Conservation (phyloP, 2,888 invertebrate genomes). For the Pycnomerus fuliginosus region DNA sequence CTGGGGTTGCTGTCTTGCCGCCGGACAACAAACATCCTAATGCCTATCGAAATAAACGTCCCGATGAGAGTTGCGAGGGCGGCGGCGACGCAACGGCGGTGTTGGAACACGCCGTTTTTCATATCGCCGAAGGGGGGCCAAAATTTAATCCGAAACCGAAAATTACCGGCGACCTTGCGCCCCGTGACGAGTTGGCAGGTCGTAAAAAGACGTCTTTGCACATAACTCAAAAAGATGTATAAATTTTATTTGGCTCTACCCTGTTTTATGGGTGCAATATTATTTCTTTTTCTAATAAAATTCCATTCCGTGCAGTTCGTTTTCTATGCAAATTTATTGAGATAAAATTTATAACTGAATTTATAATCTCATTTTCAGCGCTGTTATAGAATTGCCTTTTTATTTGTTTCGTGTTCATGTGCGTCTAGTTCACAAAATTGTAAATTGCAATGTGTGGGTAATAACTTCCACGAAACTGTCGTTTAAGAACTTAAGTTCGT, state of each 20-base stretch:
- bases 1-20: slow-evolving; percentile 2
- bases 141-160: slow-evolving; percentile 4
- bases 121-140: neutral
- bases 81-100: slow-evolving; percentile 26
- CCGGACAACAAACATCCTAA: slow-evolving; percentile 13
- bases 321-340: slow-evolving; percentile 32
- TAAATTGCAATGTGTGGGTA: too few relatives aligned
- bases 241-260: neutral
- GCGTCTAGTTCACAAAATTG: too few relatives aligned
- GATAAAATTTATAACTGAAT: slow-evolving; percentile 35
- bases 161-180: neutral
- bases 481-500: too few relatives aligned
- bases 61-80: slow-evolving; percentile 7
- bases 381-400: slow-evolving; percentile 26
- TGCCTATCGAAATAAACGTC: slow-evolving; percentile 32
- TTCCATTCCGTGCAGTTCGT: slow-evolving; percentile 29
- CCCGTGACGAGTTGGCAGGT: neutral
- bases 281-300: slow-evolving; percentile 13
- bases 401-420: too few relatives aligned
- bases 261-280: slow-evolving; percentile 18
- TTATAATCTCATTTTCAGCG: slow-evolving; percentile 29
- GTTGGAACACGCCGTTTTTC: too few relatives aligned
- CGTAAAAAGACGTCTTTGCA: neutral
- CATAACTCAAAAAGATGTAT: slow-evolving; percentile 1
- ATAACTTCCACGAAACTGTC: too few relatives aligned